Evolutionary conservation across 2,113 vertebrate genomes (phyloP).

Genomic region (Macrotus californicus): DNA sequence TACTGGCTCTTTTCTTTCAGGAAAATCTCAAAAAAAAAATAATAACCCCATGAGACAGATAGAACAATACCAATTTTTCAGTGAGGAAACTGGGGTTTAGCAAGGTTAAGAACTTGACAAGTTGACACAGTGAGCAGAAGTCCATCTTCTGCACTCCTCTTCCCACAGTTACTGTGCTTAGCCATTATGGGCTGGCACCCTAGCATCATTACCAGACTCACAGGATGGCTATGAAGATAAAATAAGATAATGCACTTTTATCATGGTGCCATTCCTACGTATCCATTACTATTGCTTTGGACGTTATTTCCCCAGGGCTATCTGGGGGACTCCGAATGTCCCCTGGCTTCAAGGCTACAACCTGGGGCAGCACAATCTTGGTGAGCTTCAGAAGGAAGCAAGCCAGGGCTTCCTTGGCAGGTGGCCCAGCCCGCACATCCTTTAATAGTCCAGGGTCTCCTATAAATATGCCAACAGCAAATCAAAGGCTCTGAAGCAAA

Average conservation of each 20-base stretch:
- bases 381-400: neutral
- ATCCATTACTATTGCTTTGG: neutral
- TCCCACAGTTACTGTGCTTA: neutral
- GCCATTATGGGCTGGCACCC: fast-evolving
- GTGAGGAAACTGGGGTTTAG: neutral
- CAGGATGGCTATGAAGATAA: neutral
- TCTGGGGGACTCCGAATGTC: neutral
- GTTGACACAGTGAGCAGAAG: neutral
- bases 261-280: neutral
- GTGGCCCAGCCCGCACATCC: slow-evolving; percentile 46
- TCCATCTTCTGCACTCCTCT: neutral
- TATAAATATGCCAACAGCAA: slow-evolving; percentile 62
- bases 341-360: slow-evolving; percentile 28
- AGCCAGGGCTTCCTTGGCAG: slow-evolving; percentile 55
- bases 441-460: slow-evolving; percentile 43
- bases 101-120: neutral
- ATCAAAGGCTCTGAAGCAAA: slow-evolving; percentile 57
- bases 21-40: neutral
- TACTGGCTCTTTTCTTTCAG: neutral
- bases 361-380: slow-evolving; percentile 3
- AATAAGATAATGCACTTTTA: neutral
- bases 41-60: neutral
- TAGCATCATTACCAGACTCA: too few species aligned
- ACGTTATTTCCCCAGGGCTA: neutral
- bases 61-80: neutral